phyloP scores from a whole-genome alignment of 2,888 invertebrate species.

The Diarsia dahlii region DNA sequence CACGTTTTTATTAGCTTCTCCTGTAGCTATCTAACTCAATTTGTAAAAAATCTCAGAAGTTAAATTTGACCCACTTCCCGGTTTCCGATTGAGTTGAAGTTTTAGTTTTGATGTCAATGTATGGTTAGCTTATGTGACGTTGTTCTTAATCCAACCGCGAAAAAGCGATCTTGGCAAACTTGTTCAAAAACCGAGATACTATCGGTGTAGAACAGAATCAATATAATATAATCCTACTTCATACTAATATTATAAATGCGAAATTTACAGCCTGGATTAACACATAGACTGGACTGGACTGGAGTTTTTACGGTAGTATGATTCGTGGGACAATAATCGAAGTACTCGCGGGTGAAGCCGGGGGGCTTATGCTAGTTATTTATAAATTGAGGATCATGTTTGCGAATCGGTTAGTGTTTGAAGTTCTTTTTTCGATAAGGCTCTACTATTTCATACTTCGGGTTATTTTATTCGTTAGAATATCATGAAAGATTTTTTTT shows the following conservation, averaged over 20 bases:
- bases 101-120: background rate
- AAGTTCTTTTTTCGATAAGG: background rate
- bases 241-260: no score
- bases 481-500: background rate
- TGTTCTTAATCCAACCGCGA: background rate
- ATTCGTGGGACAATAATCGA: no score
- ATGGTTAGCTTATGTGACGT: background rate
- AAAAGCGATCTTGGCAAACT: no score
- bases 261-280: no score
- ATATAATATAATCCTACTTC: no score
- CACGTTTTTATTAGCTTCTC: background rate
- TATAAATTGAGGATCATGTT: background rate
- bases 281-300: no score
- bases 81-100: background rate
- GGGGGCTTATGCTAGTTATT: no score
- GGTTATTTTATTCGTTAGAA: background rate
- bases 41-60: no score
- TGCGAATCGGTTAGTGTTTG: background rate
- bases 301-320: no score
- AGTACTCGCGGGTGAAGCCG: no score
- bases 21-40: no score
- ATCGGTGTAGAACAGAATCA: background rate
- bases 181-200: background rate
- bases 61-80: no score
- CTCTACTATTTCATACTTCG: background rate